phyloP scores from a whole-genome alignment of 2,113 vertebrate species.

The Indicator indicator region DNA sequence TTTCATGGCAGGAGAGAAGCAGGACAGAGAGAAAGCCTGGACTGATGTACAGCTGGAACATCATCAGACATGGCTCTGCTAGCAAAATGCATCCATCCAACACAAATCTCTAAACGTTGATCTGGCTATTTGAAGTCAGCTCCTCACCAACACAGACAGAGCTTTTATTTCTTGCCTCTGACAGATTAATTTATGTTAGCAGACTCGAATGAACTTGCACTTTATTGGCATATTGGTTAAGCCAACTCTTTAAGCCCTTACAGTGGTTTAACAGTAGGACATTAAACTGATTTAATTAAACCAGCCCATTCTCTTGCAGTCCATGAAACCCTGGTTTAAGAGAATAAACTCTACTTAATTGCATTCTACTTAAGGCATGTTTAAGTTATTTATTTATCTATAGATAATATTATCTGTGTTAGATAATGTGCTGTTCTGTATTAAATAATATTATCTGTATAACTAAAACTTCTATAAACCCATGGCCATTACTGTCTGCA shows the following conservation, averaged over 20 bases:
- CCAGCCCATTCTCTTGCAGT: not conserved
- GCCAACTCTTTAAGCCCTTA: not conserved
- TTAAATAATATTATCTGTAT: not conserved
- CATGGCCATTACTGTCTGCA: not conserved
- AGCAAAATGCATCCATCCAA: not conserved
- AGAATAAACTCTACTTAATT: not conserved
- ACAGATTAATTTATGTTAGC: not conserved
- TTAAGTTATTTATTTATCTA: not conserved
- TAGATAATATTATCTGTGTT: not conserved
- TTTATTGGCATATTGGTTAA: not conserved
- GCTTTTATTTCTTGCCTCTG: not conserved
- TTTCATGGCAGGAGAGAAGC: not conserved
- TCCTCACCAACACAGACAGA: not conserved
- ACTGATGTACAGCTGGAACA: not conserved
- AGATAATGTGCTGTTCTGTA: not conserved
- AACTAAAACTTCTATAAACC: not conserved
- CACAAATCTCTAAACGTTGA: not conserved
- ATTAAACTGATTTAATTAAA: not conserved
- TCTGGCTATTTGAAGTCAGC: not conserved
- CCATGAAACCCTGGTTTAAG: not conserved
- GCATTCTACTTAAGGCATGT: not conserved
- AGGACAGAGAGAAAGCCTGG: not conserved
- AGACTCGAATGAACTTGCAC: not conserved
- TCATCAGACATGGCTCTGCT: not conserved
- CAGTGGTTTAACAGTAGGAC: not conserved